A percentile compares a stretch with the other conserved stretches of the same genome.
These are phyloP conservation scores for Brachyistius frenatus DNA, from an alignment of 2,113 vertebrate species.

Conservation along the genomic window DNA sequence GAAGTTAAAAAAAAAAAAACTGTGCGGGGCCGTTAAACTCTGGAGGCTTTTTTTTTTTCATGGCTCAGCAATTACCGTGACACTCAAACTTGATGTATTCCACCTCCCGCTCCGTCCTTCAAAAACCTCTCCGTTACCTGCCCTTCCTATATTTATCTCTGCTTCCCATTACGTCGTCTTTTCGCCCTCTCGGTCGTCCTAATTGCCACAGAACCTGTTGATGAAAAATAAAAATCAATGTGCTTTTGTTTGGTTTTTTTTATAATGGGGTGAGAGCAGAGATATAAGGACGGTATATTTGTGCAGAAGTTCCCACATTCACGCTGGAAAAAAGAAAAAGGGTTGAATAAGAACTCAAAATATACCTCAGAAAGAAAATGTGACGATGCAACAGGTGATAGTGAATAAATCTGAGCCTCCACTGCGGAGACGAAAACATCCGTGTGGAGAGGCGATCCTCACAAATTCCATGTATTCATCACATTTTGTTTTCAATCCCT, in stretches of 20 bases:
- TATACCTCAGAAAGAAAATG: too few relatives aligned
- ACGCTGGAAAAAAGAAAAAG: too few relatives aligned
- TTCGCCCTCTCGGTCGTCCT: slow-evolving; percentile 20
- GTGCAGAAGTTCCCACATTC: slow-evolving; percentile 6
- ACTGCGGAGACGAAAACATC: too few relatives aligned
- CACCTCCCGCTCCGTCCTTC: slow-evolving; percentile 66
- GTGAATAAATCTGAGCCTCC: too few relatives aligned
- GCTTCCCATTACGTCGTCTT: slow-evolving; percentile 33
- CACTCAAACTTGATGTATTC: slow-evolving; percentile 68
- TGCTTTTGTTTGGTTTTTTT: slow-evolving; percentile 46
- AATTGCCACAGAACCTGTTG: slow-evolving; percentile 68
- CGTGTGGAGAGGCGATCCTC: too few relatives aligned
- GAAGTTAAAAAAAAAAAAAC: slow-evolving; percentile 36
- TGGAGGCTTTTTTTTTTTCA: slow-evolving; percentile 54
- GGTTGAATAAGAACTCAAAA: too few relatives aligned
- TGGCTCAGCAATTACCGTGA: slow-evolving; percentile 63
- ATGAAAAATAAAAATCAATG: slow-evolving; percentile 73
- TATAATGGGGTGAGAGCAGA: not conserved
- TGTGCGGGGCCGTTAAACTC: slow-evolving; percentile 53
- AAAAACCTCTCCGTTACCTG: slow-evolving; percentile 53
- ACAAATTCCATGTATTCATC: too few relatives aligned
- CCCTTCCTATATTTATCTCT: slow-evolving; percentile 50
- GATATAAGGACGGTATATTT: slow-evolving; percentile 17
- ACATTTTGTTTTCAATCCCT: too few relatives aligned
- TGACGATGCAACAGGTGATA: too few relatives aligned